Base-by-base conservation (phyloP, 2,113 vertebrate species). In the Proterorhinus semilunaris region DNA sequence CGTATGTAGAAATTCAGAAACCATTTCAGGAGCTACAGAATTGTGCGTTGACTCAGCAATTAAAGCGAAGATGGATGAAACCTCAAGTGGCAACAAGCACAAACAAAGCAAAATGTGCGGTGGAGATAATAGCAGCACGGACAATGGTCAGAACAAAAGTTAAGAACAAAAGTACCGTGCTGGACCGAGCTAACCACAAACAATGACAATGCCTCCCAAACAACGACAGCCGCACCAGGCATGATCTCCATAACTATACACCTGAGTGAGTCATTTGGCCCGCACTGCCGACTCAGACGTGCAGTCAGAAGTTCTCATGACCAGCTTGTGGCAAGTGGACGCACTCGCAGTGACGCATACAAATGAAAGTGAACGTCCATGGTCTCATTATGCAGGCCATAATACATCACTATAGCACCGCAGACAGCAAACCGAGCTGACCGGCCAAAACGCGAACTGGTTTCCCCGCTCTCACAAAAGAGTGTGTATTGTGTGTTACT, bases 401-500 rank as follows among this genome's bases (percentile, higher is more conserved):
- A 79, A 80, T 52, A 65, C 55, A 71, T 67, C 66, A 68, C 75
- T 81, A 76, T 63, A 78, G 63, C 66, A 54, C 9, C 12, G 17
- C 68, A 55, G 65, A 58, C 10, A 42, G 75, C 53, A 52, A 74
- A 69, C 63, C 50, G 66, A 75, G 68, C 79, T 72, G 75, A 81
- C 69, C 78, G 45, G 55, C 72, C 76, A 72, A 69, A 85, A 83
- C 65, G 58, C 66, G 57, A 73, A 75, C 57, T 74, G 72, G n/a
- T 66, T 66, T 53, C 65, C 57, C 44, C 43, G 49, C 52, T 27
- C 17, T 55, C 57, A 57, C 66, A 77, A 64, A 59, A 16, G 59
- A 53, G 75, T 66, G 52, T 57, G 66, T 75, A 69, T 47, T 36
- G 73, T 16, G 71, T 64, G 89, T 84, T 88, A 77, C 83, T 72